phyloP scores from a whole-genome alignment of 2,888 invertebrate genomes.

The Volucella inflata region DNA sequence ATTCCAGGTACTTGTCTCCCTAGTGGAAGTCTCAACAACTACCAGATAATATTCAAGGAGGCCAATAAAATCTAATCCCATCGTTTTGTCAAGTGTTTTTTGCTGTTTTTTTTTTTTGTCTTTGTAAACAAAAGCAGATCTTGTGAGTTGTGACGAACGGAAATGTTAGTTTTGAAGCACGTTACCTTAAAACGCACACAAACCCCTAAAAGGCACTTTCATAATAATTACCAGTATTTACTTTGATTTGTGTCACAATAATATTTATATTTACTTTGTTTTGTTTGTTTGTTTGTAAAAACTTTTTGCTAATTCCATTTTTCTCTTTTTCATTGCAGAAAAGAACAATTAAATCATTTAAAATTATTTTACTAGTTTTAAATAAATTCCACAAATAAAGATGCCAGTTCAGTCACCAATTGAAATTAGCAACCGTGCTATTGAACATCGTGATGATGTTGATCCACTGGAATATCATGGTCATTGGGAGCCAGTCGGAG shows the following conservation, averaged over 20 bases:
- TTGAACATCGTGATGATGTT: slow-evolving; percentile 83
- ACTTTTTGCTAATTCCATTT: neutral
- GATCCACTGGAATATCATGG: slow-evolving; percentile 83
- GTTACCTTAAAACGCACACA: slow-evolving; percentile 34
- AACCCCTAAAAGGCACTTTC: slow-evolving; percentile 3
- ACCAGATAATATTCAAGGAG: slow-evolving; percentile 44
- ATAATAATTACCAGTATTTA: neutral
- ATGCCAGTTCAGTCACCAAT: slow-evolving; percentile 84
- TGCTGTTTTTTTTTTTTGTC: no score
- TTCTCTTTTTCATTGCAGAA: slow-evolving; percentile 53
- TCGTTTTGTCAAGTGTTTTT: slow-evolving; percentile 5
- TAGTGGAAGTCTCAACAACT: slow-evolving; percentile 34
- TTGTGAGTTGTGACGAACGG: slow-evolving; percentile 24
- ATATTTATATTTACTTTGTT: slow-evolving; percentile 10
- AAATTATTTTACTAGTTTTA: slow-evolving; percentile 20
- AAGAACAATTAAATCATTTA: neutral
- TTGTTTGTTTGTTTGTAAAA: slow-evolving; percentile 1
- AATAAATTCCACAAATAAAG: slow-evolving; percentile 50
- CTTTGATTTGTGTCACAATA: neutral
- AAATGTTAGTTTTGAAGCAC: slow-evolving; percentile 25
- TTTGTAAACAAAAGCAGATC: slow-evolving; percentile 9
- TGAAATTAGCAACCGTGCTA: slow-evolving; percentile 83
- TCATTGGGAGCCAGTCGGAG: slow-evolving; percentile 83
- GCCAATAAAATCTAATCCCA: slow-evolving; percentile 41
- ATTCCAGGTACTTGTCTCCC: slow-evolving; percentile 26